Conservation (phyloP, 2,888 invertebrate genomes). For the Orthosia gothica region DNA sequence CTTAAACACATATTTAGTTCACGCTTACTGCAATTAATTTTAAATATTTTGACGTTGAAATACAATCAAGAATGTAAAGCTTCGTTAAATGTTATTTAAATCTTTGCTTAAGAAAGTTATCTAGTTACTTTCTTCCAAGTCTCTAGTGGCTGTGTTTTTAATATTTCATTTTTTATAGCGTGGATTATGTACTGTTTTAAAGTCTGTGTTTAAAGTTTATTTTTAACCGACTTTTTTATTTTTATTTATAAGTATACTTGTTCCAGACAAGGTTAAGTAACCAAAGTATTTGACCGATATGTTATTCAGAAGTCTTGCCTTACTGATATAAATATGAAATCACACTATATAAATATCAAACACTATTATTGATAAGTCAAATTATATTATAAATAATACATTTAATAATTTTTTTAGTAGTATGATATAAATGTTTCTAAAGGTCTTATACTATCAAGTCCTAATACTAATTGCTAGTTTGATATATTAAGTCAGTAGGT, state of each 20-base stretch:
- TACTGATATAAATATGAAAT: not conserved
- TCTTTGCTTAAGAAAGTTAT: not conserved
- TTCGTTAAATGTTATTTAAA: not conserved
- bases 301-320: too few species aligned
- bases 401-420: too few species aligned
- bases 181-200: not conserved
- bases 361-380: too few species aligned
- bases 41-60: not conserved
- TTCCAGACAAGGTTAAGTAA: constrained; percentile 9
- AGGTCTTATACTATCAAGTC: too few species aligned
- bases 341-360: too few species aligned
- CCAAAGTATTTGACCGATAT: not conserved
- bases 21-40: not conserved
- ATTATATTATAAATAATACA: too few species aligned
- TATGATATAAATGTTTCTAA: too few species aligned
- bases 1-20: constrained; percentile 3
- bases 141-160: constrained; percentile 1
- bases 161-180: not conserved
- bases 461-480: too few species aligned
- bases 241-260: not conserved
- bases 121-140: not conserved
- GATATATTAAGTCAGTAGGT: too few species aligned
- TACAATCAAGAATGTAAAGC: not conserved
- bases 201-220: too few species aligned
- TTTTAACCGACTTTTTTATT: too few species aligned